Conservation (phyloP, 2,797 vertebrate species). For the Merluccius polli region DNA sequence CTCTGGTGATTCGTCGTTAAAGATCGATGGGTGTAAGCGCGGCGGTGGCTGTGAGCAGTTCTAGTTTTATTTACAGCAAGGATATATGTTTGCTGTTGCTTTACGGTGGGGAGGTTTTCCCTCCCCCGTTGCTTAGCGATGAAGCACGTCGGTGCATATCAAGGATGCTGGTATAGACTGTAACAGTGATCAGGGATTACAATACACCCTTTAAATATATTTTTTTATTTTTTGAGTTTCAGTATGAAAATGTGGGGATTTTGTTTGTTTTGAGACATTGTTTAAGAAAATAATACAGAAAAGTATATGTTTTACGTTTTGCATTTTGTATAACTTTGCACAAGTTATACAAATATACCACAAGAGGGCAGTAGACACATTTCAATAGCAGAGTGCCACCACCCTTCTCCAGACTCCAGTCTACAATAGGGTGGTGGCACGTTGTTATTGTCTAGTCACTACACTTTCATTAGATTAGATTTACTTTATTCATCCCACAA, state of each 20-base stretch:
- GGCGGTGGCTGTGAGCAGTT: slow-evolving; percentile 6
- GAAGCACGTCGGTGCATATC: neutral
- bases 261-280: neutral
- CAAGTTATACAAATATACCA: slow-evolving; percentile 20
- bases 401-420: neutral
- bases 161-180: neutral
- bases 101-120: neutral
- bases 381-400: neutral
- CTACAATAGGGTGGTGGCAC: neutral
- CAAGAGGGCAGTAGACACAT: slow-evolving; percentile 59
- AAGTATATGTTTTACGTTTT: neutral
- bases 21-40: slow-evolving; percentile 8
- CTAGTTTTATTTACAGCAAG: slow-evolving; percentile 5
- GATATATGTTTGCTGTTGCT: neutral
- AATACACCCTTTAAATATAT: neutral
- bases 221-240: neutral
- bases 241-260: neutral
- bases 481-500: too few relatives aligned
- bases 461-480: too few relatives aligned
- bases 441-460: neutral
- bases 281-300: neutral
- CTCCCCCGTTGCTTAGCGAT: neutral
- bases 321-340: too few relatives aligned
- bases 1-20: neutral
- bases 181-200: too few relatives aligned